A percentile compares a stretch with the other conserved stretches of the same genome.
phyloP scores from a whole-genome alignment of 1,140 invertebrate genomes.

The Drosophila mayri region DNA sequence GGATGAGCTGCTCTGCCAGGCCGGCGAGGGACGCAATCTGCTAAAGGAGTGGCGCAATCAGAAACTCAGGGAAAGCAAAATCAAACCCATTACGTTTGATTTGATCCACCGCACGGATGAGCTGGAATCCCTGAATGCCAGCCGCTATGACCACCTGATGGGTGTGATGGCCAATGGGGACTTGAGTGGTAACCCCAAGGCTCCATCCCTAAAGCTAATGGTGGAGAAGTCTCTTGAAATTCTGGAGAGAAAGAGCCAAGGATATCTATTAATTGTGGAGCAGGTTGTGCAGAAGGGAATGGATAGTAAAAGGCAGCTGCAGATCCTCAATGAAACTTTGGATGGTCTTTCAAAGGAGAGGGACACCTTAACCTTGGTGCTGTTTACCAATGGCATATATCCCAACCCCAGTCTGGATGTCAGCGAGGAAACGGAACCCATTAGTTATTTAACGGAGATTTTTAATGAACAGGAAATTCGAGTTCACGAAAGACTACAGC shows the following conservation, averaged over 20 bases:
- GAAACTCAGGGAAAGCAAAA: slow-evolving; percentile 32
- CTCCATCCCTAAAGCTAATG: slow-evolving; percentile 46
- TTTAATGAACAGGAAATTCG: slow-evolving; percentile 10
- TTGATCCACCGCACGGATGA: slow-evolving; percentile 49
- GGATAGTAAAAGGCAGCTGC: slow-evolving; percentile 15
- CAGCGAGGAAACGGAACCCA: slow-evolving; percentile 47
- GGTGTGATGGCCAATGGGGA: slow-evolving; percentile 70
- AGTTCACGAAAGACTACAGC: slow-evolving; percentile 30
- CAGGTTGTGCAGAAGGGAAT: slow-evolving; percentile 18
- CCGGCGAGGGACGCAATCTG: slow-evolving; percentile 62
- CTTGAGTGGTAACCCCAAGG: slow-evolving; percentile 19
- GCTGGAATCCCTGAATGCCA: slow-evolving; percentile 57
- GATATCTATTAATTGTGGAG: slow-evolving; percentile 67
- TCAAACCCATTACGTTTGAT: slow-evolving; percentile 41
- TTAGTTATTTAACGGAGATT: slow-evolving; percentile 25
- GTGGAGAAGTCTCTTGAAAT: slow-evolving; percentile 51
- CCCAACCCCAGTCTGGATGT: slow-evolving; percentile 38
- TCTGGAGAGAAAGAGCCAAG: slow-evolving; percentile 14
- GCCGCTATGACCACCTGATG: slow-evolving; percentile 56
- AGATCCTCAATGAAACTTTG: slow-evolving; percentile 52
- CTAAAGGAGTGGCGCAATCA: slow-evolving; percentile 60
- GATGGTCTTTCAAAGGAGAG: background rate
- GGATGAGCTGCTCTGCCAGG: slow-evolving; percentile 56
- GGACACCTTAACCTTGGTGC: slow-evolving; percentile 49
- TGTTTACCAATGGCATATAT: slow-evolving; percentile 49